Evolutionary conservation across 2,797 vertebrate species (phyloP).

Genomic region (Clamator glandarius): DNA sequence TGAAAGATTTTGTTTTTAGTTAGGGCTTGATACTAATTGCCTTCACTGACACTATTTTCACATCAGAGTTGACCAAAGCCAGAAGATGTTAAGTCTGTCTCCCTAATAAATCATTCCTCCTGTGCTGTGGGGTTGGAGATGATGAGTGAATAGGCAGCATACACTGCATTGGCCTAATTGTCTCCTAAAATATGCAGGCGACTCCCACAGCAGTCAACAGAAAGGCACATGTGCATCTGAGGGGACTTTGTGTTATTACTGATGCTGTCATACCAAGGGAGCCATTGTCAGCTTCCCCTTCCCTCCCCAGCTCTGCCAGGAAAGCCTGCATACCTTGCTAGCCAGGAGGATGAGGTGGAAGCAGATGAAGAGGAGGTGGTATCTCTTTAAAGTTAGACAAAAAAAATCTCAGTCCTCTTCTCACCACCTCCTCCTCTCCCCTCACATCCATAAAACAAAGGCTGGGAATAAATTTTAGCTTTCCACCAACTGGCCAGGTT

Average conservation of each 20-base stretch:
- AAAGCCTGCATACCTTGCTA: not conserved
- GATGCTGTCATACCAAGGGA: constrained; percentile 12
- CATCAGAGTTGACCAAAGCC: constrained; percentile 48
- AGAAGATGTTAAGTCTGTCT: constrained; percentile 34
- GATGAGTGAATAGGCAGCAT: constrained; percentile 16
- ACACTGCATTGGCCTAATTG: not conserved
- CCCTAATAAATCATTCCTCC: constrained; percentile 32
- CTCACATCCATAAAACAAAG: not conserved
- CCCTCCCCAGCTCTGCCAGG: not conserved
- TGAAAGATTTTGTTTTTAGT: not conserved
- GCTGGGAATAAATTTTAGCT: not conserved
- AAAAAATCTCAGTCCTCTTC: not conserved
- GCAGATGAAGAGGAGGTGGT: not conserved
- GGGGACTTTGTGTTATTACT: not conserved
- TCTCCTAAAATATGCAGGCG: constrained; percentile 57
- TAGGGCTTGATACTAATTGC: constrained; percentile 17
- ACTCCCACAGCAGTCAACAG: constrained; percentile 37
- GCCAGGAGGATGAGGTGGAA: not conserved
- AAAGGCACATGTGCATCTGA: constrained; percentile 33
- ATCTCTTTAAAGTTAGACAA: constrained; percentile 29
- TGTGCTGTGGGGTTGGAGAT: not conserved
- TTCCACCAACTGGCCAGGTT: not conserved
- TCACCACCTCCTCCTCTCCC: not conserved
- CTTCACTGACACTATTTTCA: constrained; percentile 50
- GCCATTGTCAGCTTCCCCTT: not conserved